Percentiles rank a stretch among this genome's conserved stretches.
Evolutionary conservation across 1,140 invertebrate species (phyloP).

Genomic region (Sinonovacula constricta): DNA sequence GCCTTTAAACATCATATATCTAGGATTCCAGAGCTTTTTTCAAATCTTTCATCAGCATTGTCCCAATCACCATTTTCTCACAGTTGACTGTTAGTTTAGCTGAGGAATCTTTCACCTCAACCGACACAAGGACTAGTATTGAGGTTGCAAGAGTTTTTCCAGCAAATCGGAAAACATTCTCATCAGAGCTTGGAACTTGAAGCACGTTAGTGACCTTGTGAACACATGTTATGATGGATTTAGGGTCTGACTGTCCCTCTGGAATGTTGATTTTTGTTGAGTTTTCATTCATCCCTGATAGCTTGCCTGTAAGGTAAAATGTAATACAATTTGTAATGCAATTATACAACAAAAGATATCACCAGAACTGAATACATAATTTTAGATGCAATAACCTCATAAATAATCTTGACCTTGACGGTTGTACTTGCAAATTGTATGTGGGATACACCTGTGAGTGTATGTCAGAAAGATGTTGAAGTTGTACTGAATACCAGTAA

Average conservation of each 20-base stretch:
- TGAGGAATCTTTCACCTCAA: constrained; percentile 80
- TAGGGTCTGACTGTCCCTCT: constrained; percentile 71
- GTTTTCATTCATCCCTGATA: constrained; percentile 95
- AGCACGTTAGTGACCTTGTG: constrained; percentile 90
- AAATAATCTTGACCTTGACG: background rate
- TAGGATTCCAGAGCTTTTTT: constrained; percentile 80
- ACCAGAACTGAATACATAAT: too few species aligned
- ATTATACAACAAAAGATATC: too few species aligned
- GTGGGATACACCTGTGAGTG: background rate
- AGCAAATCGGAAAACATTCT: constrained; percentile 84
- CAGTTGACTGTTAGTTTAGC: constrained; percentile 90
- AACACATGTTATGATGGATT: constrained; percentile 82
- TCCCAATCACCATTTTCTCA: constrained; percentile 98
- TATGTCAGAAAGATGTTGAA: too few species aligned
- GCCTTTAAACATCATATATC: too few species aligned
- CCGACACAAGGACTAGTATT: constrained; percentile 88
- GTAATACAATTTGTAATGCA: background rate
- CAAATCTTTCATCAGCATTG: constrained; percentile 92
- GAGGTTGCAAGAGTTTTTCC: constrained; percentile 91
- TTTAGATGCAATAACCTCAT: background rate
- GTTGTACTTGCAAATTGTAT: background rate
- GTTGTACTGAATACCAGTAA: too few species aligned
- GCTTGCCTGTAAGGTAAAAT: constrained; percentile 80
- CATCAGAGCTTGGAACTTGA: constrained; percentile 83
- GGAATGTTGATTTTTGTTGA: constrained; percentile 79